Evolutionary conservation across 2,113 vertebrate genomes (phyloP).

Genomic region (Corythaeola cristata): DNA sequence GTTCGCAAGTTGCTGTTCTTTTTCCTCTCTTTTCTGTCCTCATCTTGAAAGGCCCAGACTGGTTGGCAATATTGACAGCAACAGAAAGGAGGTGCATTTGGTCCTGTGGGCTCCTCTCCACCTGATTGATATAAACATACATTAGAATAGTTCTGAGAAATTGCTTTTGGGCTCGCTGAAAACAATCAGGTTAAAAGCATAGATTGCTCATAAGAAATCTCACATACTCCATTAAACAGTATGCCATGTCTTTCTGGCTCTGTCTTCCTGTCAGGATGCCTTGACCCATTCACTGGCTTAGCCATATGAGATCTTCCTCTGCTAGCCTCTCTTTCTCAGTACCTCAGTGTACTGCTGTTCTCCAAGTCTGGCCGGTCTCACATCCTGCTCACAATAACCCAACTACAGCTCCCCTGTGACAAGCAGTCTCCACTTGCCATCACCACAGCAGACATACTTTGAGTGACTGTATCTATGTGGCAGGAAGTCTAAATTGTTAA

Average conservation of each 20-base stretch:
- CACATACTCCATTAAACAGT: not conserved
- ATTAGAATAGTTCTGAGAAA: not conserved
- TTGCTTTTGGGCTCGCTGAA: not conserved
- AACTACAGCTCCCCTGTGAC: not conserved
- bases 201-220: not conserved
- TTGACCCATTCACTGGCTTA: not conserved
- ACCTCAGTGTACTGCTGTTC: not conserved
- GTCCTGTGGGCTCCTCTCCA: not conserved
- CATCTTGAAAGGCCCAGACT: not conserved
- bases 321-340: not conserved
- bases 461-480: not conserved
- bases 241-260: not conserved
- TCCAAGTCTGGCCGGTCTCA: not conserved
- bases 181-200: not conserved
- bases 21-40: fast-evolving
- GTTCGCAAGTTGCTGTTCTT: not conserved
- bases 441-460: not conserved
- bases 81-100: not conserved
- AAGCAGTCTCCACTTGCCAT: not conserved
- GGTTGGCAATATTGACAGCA: not conserved
- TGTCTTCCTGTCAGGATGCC: not conserved
- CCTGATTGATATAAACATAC: not conserved
- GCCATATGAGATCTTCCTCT: not conserved
- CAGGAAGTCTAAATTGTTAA: not conserved
- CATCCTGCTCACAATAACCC: not conserved